A percentile compares a stretch with the other conserved stretches of the same genome.
phyloP scores from a whole-genome alignment of 1,140 invertebrate genomes.

The Bombus cullumanus region DNA sequence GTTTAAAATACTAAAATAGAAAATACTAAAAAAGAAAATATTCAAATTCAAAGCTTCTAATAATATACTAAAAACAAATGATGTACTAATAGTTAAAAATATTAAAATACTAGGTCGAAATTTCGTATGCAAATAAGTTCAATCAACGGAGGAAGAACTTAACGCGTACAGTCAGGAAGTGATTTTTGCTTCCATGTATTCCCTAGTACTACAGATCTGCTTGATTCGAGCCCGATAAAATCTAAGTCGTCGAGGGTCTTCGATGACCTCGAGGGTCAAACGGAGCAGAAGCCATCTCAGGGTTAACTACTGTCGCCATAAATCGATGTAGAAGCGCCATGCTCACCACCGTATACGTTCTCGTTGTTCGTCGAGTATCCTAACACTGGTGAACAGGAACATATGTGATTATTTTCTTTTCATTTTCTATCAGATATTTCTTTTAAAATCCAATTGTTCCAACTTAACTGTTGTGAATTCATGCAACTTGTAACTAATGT shows the following conservation, averaged over 20 bases:
- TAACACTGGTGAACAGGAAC: too few species aligned
- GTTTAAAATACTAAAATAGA: too few species aligned
- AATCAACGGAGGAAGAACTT: background rate
- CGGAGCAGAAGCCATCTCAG: conserved; percentile 1
- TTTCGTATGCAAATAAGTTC: background rate
- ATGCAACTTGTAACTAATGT: too few species aligned
- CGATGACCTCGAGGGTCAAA: background rate
- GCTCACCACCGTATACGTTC: background rate
- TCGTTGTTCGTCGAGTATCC: background rate
- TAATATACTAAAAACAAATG: too few species aligned
- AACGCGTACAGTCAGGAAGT: background rate
- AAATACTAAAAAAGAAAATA: too few species aligned
- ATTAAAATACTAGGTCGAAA: too few species aligned
- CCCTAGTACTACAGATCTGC: background rate
- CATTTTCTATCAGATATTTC: too few species aligned
- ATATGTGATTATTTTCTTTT: too few species aligned
- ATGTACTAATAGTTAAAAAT: too few species aligned
- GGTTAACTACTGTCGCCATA: conserved; percentile 10
- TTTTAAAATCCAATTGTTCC: too few species aligned
- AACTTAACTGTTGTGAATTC: background rate
- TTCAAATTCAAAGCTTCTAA: too few species aligned
- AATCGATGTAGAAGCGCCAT: background rate
- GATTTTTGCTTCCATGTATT: too few species aligned
- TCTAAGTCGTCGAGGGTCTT: background rate
- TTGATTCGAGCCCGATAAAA: conserved; percentile 9